A percentile compares a stretch with the other conserved stretches of the same genome.
These are phyloP conservation scores for Lycorma delicatula DNA, from an alignment of 1,140 invertebrate species.

Conservation along the genomic window DNA sequence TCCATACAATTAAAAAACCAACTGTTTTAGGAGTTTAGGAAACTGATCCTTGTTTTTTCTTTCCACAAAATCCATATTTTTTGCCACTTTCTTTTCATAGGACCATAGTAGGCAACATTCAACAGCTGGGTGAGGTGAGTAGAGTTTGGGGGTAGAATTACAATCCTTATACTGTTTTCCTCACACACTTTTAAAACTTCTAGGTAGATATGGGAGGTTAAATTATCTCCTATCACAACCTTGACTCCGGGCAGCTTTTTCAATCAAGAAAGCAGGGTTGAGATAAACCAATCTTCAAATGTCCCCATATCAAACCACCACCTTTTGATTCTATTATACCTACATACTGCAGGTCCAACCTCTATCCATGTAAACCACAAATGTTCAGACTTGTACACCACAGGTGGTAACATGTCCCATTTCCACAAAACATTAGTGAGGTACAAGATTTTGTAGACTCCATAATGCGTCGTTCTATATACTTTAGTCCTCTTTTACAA, in stretches of 20 bases:
- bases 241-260: slow-evolving; percentile 30
- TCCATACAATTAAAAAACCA: neutral
- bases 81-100: slow-evolving; percentile 35
- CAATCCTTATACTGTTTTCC: slow-evolving; percentile 31
- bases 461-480: slow-evolving; percentile 25
- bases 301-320: slow-evolving; percentile 34
- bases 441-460: slow-evolving; percentile 25
- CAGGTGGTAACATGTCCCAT: slow-evolving; percentile 26
- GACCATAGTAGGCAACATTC: slow-evolving; percentile 35
- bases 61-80: slow-evolving; percentile 18
- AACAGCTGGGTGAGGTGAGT: slow-evolving; percentile 38
- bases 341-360: slow-evolving; percentile 27
- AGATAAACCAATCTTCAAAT: slow-evolving; percentile 34
- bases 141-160: slow-evolving; percentile 36
- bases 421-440: slow-evolving; percentile 30
- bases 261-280: slow-evolving; percentile 23
- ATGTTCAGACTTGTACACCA: slow-evolving; percentile 31
- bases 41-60: neutral
- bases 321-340: slow-evolving; percentile 12
- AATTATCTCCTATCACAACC: slow-evolving; percentile 37
- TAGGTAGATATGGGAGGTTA: slow-evolving; percentile 32
- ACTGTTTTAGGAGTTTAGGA: neutral
- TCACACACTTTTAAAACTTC: slow-evolving; percentile 24
- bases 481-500: slow-evolving; percentile 27
- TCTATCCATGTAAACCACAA: slow-evolving; percentile 34